Percentiles rank a stretch among this genome's conserved stretches.
phyloP scores from a whole-genome alignment of 92 coral and sea anemone genomes.

The Pocillopora grandis region DNA sequence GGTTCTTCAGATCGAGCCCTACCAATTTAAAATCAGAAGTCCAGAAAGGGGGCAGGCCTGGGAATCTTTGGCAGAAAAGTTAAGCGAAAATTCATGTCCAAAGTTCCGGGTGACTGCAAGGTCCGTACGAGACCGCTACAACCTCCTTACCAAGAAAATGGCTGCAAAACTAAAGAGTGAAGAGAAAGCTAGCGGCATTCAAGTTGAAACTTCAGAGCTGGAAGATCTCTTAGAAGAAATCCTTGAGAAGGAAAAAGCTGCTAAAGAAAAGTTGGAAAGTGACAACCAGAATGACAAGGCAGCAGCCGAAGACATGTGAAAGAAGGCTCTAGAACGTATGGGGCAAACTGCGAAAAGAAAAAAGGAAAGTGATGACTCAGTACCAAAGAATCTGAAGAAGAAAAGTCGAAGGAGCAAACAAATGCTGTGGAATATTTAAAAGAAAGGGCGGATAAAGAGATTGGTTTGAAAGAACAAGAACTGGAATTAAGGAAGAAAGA shows the following conservation, averaged over 20 bases:
- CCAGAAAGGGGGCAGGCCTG: constrained; percentile 7
- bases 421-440: constrained; percentile 23
- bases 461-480: constrained; percentile 22
- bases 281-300: constrained; percentile 16
- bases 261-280: constrained; percentile 12
- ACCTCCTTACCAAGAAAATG: constrained; percentile 37
- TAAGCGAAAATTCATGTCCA: neutral
- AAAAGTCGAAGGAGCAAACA: neutral
- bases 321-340: constrained; percentile 9
- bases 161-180: constrained; percentile 41
- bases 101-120: constrained; percentile 12
- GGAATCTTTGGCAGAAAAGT: neutral
- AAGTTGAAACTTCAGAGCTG: constrained; percentile 35
- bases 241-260: constrained; percentile 17
- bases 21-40: constrained; percentile 24
- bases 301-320: constrained; percentile 20
- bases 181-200: constrained; percentile 47
- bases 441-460: constrained; percentile 29
- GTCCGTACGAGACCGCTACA: constrained; percentile 43
- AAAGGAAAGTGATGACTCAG: neutral
- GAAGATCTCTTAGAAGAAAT: constrained; percentile 23
- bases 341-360: constrained; percentile 24
- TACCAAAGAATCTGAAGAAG: neutral
- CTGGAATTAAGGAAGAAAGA: constrained; percentile 46
- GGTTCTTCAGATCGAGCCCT: neutral